Conservation (phyloP, 2,113 vertebrate species). For the Recurvirostra avosetta region DNA sequence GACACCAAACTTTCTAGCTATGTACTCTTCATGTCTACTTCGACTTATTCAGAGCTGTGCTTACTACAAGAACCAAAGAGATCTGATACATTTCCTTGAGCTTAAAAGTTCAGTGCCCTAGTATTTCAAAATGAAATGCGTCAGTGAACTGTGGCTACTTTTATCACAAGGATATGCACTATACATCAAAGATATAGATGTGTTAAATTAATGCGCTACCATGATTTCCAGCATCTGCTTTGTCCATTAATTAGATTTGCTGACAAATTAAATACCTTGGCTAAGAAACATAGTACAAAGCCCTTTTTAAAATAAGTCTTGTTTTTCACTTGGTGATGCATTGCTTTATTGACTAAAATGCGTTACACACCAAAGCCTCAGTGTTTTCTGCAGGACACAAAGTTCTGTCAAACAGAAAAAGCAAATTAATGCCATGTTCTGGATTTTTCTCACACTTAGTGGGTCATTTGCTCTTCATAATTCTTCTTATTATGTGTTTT, state of each 20-base stretch:
- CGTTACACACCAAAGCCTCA: background rate
- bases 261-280: constrained; percentile 68
- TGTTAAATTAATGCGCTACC: constrained; percentile 66
- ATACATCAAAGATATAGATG: constrained; percentile 4
- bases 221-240: constrained; percentile 54
- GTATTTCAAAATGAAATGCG: background rate
- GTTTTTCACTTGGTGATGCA: constrained; percentile 50
- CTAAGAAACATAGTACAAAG: constrained; percentile 19
- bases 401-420: constrained; percentile 20
- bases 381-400: background rate
- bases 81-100: background rate
- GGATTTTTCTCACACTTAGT: background rate
- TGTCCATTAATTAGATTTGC: constrained; percentile 66
- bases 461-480: constrained; percentile 1
- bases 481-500: background rate
- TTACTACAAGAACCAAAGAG: background rate
- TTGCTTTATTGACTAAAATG: constrained; percentile 38
- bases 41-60: background rate
- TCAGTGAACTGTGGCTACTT: background rate
- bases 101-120: background rate
- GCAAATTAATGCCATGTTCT: constrained; percentile 18
- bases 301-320: background rate
- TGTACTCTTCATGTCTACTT: background rate
- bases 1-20: background rate
- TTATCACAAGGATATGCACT: background rate